Base-by-base conservation (phyloP, 2,797 vertebrate genomes). In the Dallia pectoralis region DNA sequence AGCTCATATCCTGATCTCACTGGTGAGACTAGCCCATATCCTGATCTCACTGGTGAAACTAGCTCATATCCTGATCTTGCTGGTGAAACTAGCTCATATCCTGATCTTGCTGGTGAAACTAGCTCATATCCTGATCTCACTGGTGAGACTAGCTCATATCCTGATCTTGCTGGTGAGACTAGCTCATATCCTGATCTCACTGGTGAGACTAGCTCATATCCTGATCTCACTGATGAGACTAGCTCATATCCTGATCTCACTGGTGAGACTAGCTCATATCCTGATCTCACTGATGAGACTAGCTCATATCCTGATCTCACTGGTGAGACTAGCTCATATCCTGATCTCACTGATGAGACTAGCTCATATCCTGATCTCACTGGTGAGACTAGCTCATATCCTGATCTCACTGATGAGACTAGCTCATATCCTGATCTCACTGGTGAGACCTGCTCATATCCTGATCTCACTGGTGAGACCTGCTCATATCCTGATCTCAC, bases 191-290 rank as follows among this genome's bases (percentile, higher is more conserved):
- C 33, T 67, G 53, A 59, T 59, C 53, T 27, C 53, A n/a, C n/a
- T n/a, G n/a, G n/a, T 59, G 53, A 59, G 53, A 59, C 53, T 59
- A 25, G 4, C 53, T 22, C 64, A 36, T 25, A 44, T 67, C 40
- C 33, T 67, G 53, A 59, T 59, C 53, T 27, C 53, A n/a, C n/a
- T n/a, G n/a, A n/a, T 59, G 53, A 59, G 53, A 59, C 53, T 59
- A 25, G 4, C 53, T 22, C 64, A 36, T 25, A 44, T 67, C 40
- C 33, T 67, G 53, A 59, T 59, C 53, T 27, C 53, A n/a, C n/a
- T n/a, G n/a, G n/a, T 59, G 53, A 59, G 53, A 59, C 53, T 59
- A 25, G 4, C 53, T 22, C 64, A 36, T 25, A 44, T 67, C 40
- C 33, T 67, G 53, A 59, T 59, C 53, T 27, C 53, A n/a, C n/a